These are phyloP conservation scores for Formica exsecta DNA, from an alignment of 1,140 invertebrate species.

Conservation along the genomic window DNA sequence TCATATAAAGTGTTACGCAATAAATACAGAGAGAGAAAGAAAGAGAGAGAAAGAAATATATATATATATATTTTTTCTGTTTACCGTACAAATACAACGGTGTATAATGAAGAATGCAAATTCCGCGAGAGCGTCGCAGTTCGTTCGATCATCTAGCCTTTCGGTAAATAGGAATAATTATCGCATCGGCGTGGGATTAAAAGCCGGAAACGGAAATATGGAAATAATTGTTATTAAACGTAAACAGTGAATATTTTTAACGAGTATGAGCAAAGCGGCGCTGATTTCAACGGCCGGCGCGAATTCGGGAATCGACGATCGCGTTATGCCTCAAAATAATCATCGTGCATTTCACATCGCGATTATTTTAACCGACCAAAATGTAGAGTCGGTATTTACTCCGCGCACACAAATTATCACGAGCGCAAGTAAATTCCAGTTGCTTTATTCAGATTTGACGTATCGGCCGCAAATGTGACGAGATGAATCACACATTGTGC, in stretches of 20 bases:
- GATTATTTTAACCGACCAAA: slow-evolving; percentile 73
- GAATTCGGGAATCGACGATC: slow-evolving; percentile 62
- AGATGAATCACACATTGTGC: slow-evolving; percentile 60
- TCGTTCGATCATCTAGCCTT: slow-evolving; percentile 61
- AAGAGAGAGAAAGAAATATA: too few relatives aligned
- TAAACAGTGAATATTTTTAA: slow-evolving; percentile 74
- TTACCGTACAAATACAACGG: slow-evolving; percentile 42
- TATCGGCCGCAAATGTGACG: slow-evolving; percentile 63
- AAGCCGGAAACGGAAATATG: slow-evolving; percentile 63
- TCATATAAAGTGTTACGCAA: slow-evolving; percentile 19
- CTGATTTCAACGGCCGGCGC: slow-evolving; percentile 53
- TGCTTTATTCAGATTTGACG: slow-evolving; percentile 66
- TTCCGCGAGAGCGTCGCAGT: slow-evolving; percentile 55
- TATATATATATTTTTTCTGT: slow-evolving; percentile 51
- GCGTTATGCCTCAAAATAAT: slow-evolving; percentile 69
- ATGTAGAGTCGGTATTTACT: slow-evolving; percentile 61
- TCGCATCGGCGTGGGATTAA: slow-evolving; percentile 70
- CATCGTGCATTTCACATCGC: slow-evolving; percentile 63
- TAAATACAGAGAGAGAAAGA: slow-evolving; percentile 27
- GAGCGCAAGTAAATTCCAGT: slow-evolving; percentile 70
- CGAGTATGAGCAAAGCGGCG: slow-evolving; percentile 32
- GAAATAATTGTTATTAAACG: slow-evolving; percentile 75
- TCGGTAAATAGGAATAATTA: slow-evolving; percentile 72
- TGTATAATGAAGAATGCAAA: slow-evolving; percentile 64
- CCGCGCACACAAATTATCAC: slow-evolving; percentile 69